Base-by-base conservation (phyloP, 2,113 vertebrate genomes). In the Sclerurus mexicanus region DNA sequence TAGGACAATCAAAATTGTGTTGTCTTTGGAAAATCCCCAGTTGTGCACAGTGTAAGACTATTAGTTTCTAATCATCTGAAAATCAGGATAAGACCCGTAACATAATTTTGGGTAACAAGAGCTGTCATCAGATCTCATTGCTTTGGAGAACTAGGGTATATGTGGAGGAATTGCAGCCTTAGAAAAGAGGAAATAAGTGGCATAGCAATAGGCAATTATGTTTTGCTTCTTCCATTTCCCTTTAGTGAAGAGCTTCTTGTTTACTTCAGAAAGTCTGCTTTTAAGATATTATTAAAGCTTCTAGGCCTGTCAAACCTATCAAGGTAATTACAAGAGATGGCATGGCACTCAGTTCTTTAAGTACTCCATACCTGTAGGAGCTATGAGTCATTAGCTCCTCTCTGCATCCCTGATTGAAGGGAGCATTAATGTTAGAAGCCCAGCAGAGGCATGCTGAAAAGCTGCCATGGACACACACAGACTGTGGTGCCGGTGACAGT, bases 251-350 rank as follows among this genome's bases (percentile, higher is more conserved):
- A 85, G 67, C 64, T 89, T 72, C 78, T 96, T 90, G 46, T 93
- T 97, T 95, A 91, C 85, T 66, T 87, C 69, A 85, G 85, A 77
- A 93, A 93, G 49, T 85, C 67, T 94, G 67, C 79, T 91, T 91
- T 92, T 95, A 92, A 93, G 64, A 67, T 3, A 50, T 69, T 73
- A 79, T 83, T 93, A 86, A 78, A 74, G 73, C 79, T 84, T 84
- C 79, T 69, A 66, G 60, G 73, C 71, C 55, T 96, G 90, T 90
- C 91, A 95, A 79, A 90, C 30, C 50, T 60, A 92, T 92, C 85
- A 91, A 60, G 58, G 27, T 96, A 96, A 96, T 96, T 96, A 82
- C 85, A 87, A 73, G 66, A 87, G 79, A 59, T 85, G 21, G 58
- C 78, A 66, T 84, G 81, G 73, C 78, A 89, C 87, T 92, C 58